Evolutionary conservation across 1,140 invertebrate species (phyloP), one percentile per base, ranked within the genome.

Genomic region (Amyelois transitella): DNA sequence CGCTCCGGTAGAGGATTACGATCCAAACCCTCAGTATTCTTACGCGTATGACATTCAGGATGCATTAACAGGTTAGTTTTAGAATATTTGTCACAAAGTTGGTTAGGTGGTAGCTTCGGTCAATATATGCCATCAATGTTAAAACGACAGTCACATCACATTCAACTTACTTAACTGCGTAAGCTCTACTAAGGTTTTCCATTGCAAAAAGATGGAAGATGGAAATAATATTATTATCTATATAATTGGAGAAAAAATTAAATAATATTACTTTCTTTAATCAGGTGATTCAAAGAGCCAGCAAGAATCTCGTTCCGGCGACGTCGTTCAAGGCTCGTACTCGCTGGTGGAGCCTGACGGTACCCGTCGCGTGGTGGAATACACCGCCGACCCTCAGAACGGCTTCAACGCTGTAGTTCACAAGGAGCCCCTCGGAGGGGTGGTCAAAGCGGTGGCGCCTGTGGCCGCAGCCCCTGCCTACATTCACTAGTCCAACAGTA

Each of bases 11-110:
- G 89, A 90, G 52, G 89, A 90, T 21, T 91, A 91, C 72, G 89
- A 91, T 25, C 91, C 91, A 6, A 92, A 92, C 65, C 92, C 92
- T 19, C 92, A 92, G 58, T 93, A 93, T 80, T 91, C 91, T 51
- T 94, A 92, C 66, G 89, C 90, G 38, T 93, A 93, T 63, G 91
- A 92, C 57, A 91, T 94, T 17, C 92, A 93, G 71, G 92, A 93
- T 75, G 92, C 87, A 44, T 69, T 89, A 50, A 89, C 86, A 47
- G 88, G 90, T 84, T 59, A 65, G 64, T 59, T n/a, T n/a, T n/a
- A 48, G 8, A 45, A 18, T 17, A 2, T 44, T 17, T 45, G 25
- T 10, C 18, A 3, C n/a, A 12, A 21, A n/a, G n/a, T n/a, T n/a
- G n/a, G n/a, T n/a, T n/a, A n/a, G n/a, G n/a, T n/a, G n/a, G n/a